Conservation (phyloP, 35 echinoderm and acorn worm genomes). For the Nesometra sesokonis region DNA sequence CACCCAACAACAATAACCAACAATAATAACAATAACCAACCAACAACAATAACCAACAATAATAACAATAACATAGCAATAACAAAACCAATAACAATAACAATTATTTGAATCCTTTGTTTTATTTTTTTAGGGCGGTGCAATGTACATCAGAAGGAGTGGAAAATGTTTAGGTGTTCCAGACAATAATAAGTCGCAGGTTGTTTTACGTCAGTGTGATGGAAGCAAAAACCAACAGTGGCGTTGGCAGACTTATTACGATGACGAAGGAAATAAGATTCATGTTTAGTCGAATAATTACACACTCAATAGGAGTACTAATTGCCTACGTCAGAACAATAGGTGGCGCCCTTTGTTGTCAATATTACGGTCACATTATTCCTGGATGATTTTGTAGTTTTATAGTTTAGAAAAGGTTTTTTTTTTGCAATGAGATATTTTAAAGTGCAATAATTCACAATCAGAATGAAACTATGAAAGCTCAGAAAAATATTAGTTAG, state of each 20-base stretch:
- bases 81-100: neutral
- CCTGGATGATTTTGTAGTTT: no score
- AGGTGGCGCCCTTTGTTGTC: no score
- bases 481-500: no score
- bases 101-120: neutral
- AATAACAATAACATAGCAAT: neutral
- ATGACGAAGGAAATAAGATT: neutral
- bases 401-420: no score
- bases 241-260: neutral
- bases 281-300: no score
- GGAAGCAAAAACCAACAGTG: conserved; percentile 3
- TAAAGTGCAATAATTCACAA: no score
- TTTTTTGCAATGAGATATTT: no score
- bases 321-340: no score
- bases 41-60: neutral
- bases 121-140: neutral
- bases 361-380: no score
- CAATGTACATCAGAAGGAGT: neutral
- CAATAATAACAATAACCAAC: neutral
- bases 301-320: no score
- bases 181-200: neutral
- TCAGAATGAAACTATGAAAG: no score
- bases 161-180: neutral
- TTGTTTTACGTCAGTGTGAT: neutral
- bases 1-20: neutral